phyloP scores from a whole-genome alignment of 2,888 invertebrate genomes.

The Eilema depressum region DNA sequence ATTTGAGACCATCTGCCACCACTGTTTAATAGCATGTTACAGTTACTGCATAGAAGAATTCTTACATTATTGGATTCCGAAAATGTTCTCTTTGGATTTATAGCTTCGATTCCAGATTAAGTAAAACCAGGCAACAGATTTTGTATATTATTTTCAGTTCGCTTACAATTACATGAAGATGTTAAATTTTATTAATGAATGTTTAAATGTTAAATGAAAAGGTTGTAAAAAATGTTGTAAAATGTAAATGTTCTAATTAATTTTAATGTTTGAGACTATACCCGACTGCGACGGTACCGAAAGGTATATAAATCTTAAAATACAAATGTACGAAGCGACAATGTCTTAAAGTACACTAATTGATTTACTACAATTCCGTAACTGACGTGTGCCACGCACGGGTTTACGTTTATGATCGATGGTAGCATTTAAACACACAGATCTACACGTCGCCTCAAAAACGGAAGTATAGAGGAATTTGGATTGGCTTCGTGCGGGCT shows the following conservation, averaged over 20 bases:
- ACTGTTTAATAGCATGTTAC: neutral
- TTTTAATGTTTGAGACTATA: neutral
- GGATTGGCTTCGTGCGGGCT: no score
- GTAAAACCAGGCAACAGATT: neutral
- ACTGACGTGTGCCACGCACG: neutral
- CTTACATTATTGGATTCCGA: neutral
- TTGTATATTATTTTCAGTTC: no score
- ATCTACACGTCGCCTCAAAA: no score
- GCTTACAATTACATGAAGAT: no score
- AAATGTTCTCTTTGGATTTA: neutral
- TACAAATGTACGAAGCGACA: neutral
- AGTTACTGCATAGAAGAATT: neutral
- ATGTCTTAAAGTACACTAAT: neutral
- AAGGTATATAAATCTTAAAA: neutral
- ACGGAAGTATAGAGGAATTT: no score
- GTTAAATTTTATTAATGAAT: no score
- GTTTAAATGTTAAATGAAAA: neutral
- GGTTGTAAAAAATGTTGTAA: neutral
- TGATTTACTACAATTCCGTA: neutral
- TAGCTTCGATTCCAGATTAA: neutral
- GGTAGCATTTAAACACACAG: neutral
- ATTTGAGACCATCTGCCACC: neutral
- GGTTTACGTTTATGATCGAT: neutral
- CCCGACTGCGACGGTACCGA: neutral
- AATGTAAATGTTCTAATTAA: neutral